Evolutionary conservation across 2,888 invertebrate species (phyloP).

Genomic region (Aporophyla lueneburgensis): DNA sequence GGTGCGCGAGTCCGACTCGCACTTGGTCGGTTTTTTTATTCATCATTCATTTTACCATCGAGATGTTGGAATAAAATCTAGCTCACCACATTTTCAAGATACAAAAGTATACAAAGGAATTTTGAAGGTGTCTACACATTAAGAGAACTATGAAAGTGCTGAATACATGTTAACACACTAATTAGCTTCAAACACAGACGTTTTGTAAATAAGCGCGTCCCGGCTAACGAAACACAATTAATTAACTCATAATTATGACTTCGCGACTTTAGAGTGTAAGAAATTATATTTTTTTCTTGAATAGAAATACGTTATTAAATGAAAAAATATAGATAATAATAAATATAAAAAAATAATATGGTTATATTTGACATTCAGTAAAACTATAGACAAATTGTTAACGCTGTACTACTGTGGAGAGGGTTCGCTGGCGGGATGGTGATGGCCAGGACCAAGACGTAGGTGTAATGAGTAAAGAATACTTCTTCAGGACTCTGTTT

Average conservation of each 20-base stretch:
- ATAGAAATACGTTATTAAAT: too few species aligned
- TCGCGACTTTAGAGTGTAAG: background rate
- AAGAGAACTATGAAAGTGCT: conserved; percentile 13
- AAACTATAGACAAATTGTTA: too few species aligned
- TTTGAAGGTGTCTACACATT: conserved; percentile 14
- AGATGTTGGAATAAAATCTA: background rate
- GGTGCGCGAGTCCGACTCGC: too few species aligned
- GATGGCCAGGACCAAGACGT: too few species aligned
- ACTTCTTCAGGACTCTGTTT: too few species aligned
- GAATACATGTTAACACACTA: conserved; percentile 37
- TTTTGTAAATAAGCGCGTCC: conserved; percentile 35
- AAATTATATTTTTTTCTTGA: conserved; percentile 5
- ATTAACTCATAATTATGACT: conserved; percentile 36
- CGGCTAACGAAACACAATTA: conserved; percentile 39
- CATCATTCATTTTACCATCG: background rate
- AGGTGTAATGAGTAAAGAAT: too few species aligned
- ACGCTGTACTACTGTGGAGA: too few species aligned
- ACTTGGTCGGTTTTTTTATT: background rate
- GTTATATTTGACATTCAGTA: too few species aligned
- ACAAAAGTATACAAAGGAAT: background rate
- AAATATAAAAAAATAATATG: too few species aligned
- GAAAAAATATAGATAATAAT: too few species aligned
- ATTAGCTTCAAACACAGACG: conserved; percentile 52
- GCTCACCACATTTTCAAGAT: background rate
- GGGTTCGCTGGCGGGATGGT: too few species aligned